Conservation (phyloP, 2,888 invertebrate species). For the Mimachlamys varia region DNA sequence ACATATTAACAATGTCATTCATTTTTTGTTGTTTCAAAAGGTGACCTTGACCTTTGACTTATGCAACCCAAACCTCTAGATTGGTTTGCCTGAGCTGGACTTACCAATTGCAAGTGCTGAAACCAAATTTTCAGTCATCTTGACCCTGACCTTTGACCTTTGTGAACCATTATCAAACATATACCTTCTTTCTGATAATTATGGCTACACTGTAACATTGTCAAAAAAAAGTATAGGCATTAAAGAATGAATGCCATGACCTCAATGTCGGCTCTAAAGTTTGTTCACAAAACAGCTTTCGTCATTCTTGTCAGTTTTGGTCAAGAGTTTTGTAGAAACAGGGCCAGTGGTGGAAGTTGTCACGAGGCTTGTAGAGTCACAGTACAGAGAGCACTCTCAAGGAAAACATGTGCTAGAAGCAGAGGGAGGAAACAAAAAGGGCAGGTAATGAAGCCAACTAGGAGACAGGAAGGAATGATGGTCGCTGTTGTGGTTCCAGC, state of each 20-base stretch:
- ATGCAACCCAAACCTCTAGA: too few relatives aligned
- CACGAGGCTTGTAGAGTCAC: not conserved
- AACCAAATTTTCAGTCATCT: too few relatives aligned
- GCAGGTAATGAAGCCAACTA: not conserved
- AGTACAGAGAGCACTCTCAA: not conserved
- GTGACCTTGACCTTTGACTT: too few relatives aligned
- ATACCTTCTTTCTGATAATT: too few relatives aligned
- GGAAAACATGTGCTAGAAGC: slow-evolving; percentile 6
- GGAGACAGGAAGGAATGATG: not conserved
- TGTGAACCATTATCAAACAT: not conserved
- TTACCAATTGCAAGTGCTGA: too few relatives aligned
- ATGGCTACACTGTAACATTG: too few relatives aligned
- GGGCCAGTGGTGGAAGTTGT: not conserved
- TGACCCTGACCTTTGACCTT: not conserved
- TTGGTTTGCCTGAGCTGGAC: too few relatives aligned
- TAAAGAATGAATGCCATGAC: too few relatives aligned
- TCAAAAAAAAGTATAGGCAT: too few relatives aligned
- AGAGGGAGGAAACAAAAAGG: not conserved
- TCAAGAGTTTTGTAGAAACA: not conserved
- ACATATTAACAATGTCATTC: not conserved
- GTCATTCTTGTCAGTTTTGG: not conserved
- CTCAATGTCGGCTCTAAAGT: too few relatives aligned
- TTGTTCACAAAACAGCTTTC: not conserved
- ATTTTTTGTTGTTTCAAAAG: not conserved
- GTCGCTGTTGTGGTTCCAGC: not conserved